Evolutionary conservation across 2,797 vertebrate genomes (phyloP).

Genomic region (Merluccius polli): DNA sequence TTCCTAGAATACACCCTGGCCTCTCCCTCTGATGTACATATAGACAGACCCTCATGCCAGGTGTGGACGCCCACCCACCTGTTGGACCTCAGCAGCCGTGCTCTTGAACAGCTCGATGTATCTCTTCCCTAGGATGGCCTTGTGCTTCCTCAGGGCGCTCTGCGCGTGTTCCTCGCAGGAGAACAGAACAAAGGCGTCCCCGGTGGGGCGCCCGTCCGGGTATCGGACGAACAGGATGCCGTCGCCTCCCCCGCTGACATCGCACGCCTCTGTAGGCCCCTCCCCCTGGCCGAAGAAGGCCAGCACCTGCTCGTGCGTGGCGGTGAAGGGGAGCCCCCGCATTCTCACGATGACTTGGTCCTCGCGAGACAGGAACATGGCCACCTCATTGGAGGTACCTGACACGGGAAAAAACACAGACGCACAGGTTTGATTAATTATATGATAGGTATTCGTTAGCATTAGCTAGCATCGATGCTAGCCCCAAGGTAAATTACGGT

Average conservation of each 20-base stretch:
- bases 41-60: not conserved
- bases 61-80: constrained; percentile 70
- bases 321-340: constrained; percentile 93
- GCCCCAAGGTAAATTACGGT: not conserved
- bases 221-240: constrained; percentile 95
- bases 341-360: constrained; percentile 94
- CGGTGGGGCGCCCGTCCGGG: constrained; percentile 92
- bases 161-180: constrained; percentile 92
- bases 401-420: constrained; percentile 13
- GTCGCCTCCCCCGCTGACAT: constrained; percentile 82
- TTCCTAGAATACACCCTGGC: not conserved
- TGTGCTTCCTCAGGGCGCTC: constrained; percentile 93
- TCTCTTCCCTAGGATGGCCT: constrained; percentile 92
- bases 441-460: not conserved
- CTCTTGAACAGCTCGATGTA: constrained; percentile 98
- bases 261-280: constrained; percentile 69
- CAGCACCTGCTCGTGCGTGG: constrained; percentile 87
- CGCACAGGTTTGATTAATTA: constrained; percentile 4
- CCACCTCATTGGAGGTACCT: constrained; percentile 96
- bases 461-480: not conserved
- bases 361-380: constrained; percentile 90
- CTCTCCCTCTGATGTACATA: not conserved
- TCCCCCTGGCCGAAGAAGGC: constrained; percentile 80
- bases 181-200: constrained; percentile 94
- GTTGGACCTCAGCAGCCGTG: constrained; percentile 94